Percentiles rank a stretch among this genome's conserved stretches.
phyloP scores from a whole-genome alignment of 2,113 vertebrate genomes.

The Centropus bengalensis region DNA sequence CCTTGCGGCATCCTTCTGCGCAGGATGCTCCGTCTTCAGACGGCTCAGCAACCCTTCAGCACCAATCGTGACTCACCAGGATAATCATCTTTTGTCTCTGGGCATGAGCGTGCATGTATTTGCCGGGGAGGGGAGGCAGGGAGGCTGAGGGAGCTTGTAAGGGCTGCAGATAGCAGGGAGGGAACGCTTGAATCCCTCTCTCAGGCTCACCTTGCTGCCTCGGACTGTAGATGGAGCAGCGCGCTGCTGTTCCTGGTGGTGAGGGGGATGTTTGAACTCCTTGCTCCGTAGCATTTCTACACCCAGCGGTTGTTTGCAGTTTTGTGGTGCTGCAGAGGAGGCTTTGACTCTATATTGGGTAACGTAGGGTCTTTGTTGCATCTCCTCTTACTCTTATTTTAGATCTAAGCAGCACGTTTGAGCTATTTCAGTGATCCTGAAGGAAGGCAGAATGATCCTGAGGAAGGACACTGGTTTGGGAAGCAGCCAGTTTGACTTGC shows the following conservation, averaged over 20 bases:
- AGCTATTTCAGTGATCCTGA: constrained; percentile 44
- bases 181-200: background rate
- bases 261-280: background rate
- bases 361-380: background rate
- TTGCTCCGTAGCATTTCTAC: background rate
- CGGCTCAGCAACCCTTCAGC: constrained; percentile 11
- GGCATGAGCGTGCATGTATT: constrained; percentile 24
- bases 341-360: background rate
- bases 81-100: constrained; percentile 43
- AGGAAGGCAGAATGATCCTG: constrained; percentile 4
- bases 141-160: background rate
- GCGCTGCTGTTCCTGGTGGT: background rate
- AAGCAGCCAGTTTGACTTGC: background rate
- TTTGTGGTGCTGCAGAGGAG: background rate
- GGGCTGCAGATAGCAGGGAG: background rate
- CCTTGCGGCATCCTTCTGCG: too few species aligned
- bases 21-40: background rate
- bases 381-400: constrained; percentile 32
- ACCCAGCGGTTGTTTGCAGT: background rate
- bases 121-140: background rate
- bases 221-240: constrained; percentile 34
- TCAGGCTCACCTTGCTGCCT: constrained; percentile 15
- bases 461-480: constrained; percentile 48
- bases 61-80: constrained; percentile 26
- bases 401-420: background rate